Conservation (phyloP, 2,797 vertebrate species). For the Pipistrellus pygmaeus region DNA sequence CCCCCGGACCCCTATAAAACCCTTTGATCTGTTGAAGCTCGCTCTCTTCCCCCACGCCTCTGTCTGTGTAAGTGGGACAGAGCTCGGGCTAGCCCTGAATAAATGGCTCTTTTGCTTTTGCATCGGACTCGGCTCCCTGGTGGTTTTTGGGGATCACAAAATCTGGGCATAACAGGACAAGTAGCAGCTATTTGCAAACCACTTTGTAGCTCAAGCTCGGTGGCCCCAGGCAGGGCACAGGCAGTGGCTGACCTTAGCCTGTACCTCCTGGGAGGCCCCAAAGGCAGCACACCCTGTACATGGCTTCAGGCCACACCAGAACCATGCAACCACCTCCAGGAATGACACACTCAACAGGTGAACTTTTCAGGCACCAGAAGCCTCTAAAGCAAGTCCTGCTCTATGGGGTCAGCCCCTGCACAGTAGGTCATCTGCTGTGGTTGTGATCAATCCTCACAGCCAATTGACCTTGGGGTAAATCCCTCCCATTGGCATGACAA, state of each 20-base stretch:
- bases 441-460: not conserved
- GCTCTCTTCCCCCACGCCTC: too few species aligned
- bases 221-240: not conserved
- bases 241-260: not conserved
- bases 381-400: not conserved
- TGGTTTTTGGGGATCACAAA: too few species aligned
- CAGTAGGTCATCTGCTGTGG: not conserved
- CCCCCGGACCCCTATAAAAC: too few species aligned
- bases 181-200: not conserved
- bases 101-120: too few species aligned
- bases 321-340: not conserved
- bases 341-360: not conserved
- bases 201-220: not conserved
- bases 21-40: too few species aligned
- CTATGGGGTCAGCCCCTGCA: not conserved
- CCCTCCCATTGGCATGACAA: not conserved
- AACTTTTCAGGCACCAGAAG: not conserved
- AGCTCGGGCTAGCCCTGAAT: too few species aligned
- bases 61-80: too few species aligned
- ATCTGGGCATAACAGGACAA: not conserved
- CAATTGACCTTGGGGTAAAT: not conserved
- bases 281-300: not conserved
- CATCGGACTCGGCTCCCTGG: too few species aligned
- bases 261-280: not conserved
- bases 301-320: not conserved